Conservation (phyloP, 1,140 invertebrate genomes). For the Uloborus diversus region DNA sequence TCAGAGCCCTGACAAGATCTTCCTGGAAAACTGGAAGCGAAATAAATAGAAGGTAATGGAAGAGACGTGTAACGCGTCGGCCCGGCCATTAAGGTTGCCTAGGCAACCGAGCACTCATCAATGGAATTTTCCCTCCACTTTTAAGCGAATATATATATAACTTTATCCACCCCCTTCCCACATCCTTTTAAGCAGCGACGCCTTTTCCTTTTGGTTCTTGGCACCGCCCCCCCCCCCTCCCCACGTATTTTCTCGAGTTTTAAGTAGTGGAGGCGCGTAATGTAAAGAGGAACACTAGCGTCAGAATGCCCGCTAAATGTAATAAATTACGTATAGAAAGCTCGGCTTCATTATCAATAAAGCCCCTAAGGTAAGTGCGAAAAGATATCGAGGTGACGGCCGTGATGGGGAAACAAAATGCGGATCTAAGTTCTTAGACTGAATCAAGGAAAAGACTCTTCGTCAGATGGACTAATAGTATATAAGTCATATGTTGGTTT, state of each 20-base stretch:
- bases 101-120: slow-evolving; percentile 42
- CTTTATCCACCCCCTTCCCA: slow-evolving; percentile 20
- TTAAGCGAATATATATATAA: slow-evolving; percentile 53
- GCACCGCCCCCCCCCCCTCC: neutral
- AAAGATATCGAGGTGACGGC: too few species aligned
- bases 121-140: slow-evolving; percentile 47
- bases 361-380: too few species aligned
- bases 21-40: slow-evolving; percentile 33
- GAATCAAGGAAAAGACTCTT: too few species aligned
- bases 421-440: too few species aligned
- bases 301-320: slow-evolving; percentile 22
- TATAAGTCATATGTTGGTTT: too few species aligned
- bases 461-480: too few species aligned
- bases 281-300: neutral
- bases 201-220: too few species aligned
- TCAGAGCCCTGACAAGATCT: neutral
- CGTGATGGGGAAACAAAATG: too few species aligned
- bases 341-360: slow-evolving; percentile 41
- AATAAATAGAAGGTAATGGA: slow-evolving; percentile 53
- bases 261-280: slow-evolving; percentile 31
- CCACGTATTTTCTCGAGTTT: slow-evolving; percentile 20
- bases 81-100: slow-evolving; percentile 39
- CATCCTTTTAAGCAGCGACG: too few species aligned
- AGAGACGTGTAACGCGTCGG: slow-evolving; percentile 46
- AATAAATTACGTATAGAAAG: slow-evolving; percentile 48